Percentiles rank a stretch among this genome's conserved stretches.
These are phyloP conservation scores for Orius insidiosus DNA, from an alignment of 1,140 invertebrate genomes.

Conservation along the genomic window DNA sequence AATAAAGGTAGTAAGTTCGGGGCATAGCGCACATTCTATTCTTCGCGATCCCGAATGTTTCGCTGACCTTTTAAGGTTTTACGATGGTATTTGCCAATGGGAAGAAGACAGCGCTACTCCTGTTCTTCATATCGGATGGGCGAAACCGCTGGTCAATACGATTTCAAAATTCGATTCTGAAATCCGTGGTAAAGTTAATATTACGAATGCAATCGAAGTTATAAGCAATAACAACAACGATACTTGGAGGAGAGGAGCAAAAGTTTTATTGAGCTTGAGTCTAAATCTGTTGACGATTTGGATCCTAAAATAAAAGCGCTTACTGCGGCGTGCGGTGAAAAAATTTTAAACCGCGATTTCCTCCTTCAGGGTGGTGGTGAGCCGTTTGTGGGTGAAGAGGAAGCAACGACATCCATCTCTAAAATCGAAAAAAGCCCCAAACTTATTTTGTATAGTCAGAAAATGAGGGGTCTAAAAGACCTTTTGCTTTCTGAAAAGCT, in stretches of 20 bases:
- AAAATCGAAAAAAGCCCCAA: conserved; percentile 28
- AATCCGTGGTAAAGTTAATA: conserved; percentile 64
- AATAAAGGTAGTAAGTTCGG: conserved; percentile 70
- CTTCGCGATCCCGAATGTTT: conserved; percentile 82
- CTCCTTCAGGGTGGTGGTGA: conserved; percentile 51
- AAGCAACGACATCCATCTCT: conserved; percentile 14
- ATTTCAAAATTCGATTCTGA: conserved; percentile 86
- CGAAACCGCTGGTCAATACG: conserved; percentile 81
- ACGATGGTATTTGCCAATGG: conserved; percentile 94
- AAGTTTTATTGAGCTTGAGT: conserved; percentile 33
- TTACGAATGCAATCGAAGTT: conserved; percentile 28
- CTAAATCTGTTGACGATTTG: conserved; percentile 33
- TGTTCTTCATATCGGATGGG: conserved; percentile 91
- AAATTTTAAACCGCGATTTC: conserved; percentile 66
- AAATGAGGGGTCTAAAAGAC: conserved; percentile 86
- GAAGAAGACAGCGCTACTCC: conserved; percentile 89
- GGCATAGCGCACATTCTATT: conserved; percentile 56
- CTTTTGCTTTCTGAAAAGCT: conserved; percentile 73
- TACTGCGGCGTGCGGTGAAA: conserved; percentile 64
- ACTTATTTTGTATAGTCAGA: conserved; percentile 71
- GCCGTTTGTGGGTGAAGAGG: conserved; percentile 42
- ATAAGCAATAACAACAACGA: conserved; percentile 26
- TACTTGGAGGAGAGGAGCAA: conserved; percentile 22
- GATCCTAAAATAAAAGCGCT: conserved; percentile 56
- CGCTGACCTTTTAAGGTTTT: conserved; percentile 72